Base-by-base conservation (phyloP, 2,797 vertebrate species). In the Diceros bicornis region DNA sequence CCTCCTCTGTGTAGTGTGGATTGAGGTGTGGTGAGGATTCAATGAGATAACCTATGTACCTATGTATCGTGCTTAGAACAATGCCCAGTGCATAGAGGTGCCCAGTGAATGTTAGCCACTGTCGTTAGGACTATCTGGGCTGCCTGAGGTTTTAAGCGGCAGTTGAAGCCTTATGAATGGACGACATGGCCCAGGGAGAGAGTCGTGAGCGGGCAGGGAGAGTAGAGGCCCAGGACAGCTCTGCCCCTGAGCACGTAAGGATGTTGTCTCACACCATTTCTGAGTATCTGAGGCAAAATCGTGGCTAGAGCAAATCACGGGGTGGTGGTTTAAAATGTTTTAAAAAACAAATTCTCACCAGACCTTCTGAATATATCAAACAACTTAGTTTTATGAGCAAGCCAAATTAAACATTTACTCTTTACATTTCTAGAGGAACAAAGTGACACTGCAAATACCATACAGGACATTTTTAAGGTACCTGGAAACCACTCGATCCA, bases 341-440 rank as follows among this genome's bases (percentile, higher is more conserved):
- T 75, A 32, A 62, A 93, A 95, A 86, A 77, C 72, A 84, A 88
- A 83, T 29, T 79, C 27, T 87, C 37, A 8, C 47, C 44, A 21
- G 71, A 72, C 12, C 44, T 75, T 78, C 74, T 81, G 72, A 79
- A 75, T 90, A 47, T 37, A 72, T 64, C 37, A 62, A 83, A 34
- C 10, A 47, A 44, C 61, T 83, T 78, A 61, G 69, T 92, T 69
- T 83, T 83, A 92, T n/a, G 55, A 96, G 41, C 47, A 82, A 86
- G 8, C 23, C 64, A 74, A 83, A 89, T 89, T 57, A 85, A 96
- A 88, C 71, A 64, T 77, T 27, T 34, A 82, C 32, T 41, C 75
- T 61, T 29, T 75, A 21, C 47, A 47, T 44, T 90, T 94, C 50
- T 55, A 37, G 34, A 21, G 27, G 74, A 94, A 69, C 57, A 61